These are phyloP conservation scores for Malurus cyaneus DNA, from an alignment of 2,113 vertebrate species.

Conservation along the genomic window DNA sequence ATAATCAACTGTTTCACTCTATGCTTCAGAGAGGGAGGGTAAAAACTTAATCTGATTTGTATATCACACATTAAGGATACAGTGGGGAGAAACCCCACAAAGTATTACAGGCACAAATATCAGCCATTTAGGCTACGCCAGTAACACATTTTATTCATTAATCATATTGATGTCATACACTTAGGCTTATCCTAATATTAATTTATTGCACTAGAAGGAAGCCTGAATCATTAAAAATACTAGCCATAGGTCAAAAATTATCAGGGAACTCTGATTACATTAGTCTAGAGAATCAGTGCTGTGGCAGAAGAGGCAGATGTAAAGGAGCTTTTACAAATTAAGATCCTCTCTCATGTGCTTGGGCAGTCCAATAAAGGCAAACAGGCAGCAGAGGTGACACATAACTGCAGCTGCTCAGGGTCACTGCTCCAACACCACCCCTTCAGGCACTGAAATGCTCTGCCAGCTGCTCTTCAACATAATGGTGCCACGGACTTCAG, in stretches of 20 bases:
- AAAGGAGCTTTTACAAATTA: neutral
- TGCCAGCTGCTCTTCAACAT: neutral
- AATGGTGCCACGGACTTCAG: neutral
- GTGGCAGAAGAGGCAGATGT: neutral
- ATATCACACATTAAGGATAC: too few species aligned
- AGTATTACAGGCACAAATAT: neutral
- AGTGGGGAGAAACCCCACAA: rapidly evolving
- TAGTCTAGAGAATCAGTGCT: neutral
- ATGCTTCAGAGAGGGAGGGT: neutral
- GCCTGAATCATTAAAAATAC: neutral
- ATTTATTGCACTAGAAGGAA: neutral
- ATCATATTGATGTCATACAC: neutral
- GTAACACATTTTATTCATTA: neutral
- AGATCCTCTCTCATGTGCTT: neutral
- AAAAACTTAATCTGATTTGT: rapidly evolving
- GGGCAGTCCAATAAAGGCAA: neutral
- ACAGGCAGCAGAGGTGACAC: neutral
- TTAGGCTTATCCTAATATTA: neutral
- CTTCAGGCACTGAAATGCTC: neutral
- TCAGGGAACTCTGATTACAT: neutral
- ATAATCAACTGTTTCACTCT: neutral
- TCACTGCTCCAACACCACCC: neutral
- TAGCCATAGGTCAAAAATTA: neutral
- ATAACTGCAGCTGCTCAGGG: neutral
- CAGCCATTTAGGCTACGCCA: neutral